Evolutionary conservation across 1,140 invertebrate species (phyloP), one percentile per base, ranked within the genome.

Genomic region (Neodiprion lecontei): DNA sequence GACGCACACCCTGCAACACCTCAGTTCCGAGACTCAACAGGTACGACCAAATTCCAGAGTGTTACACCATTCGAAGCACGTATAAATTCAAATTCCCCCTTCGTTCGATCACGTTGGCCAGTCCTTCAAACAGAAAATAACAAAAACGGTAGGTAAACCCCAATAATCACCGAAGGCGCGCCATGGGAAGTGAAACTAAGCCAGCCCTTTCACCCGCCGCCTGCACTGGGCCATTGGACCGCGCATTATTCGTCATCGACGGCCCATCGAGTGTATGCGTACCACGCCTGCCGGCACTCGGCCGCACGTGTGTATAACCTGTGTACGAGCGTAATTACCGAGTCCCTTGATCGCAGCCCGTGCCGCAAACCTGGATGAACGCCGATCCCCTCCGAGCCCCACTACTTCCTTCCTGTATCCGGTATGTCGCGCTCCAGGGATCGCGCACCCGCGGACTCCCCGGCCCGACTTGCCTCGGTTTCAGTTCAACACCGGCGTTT

Each of bases 321-420:
- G 17, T 21, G 67, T 69, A 21, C 17, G 12, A 12, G 67, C 12
- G 7, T 69, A 23, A 47, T 21, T 69, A 47, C 40, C 14, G 10
- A 69, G 67, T 69, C 40, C 67, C 40, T 21, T 23, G 40, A 21
- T 23, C 11, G 40, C 23, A 69, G 40, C 40, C 17, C 40, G 67
- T 69, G 67, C 40, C 21, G 28, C 28, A 40, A 40, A 40, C 40
- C 11, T 23, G 23, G 12, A 23, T 21, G 17, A 5, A 21, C 17
- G 12, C 61, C 61, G 21, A 21, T 69, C 67, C 40, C 21, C 77
- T 79, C 78, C 78, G 78, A 75, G 80, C 81, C 80, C 82, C 80
- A 81, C 81, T 79, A 86, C 79, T 88, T 88, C 87, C 87, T 88
- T 88, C 87, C 87, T 86, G 86, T 87, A 79, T 86, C 76, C 80